Evolutionary conservation across 2,797 vertebrate species (phyloP).

Genomic region (Micromesistius poutassou): DNA sequence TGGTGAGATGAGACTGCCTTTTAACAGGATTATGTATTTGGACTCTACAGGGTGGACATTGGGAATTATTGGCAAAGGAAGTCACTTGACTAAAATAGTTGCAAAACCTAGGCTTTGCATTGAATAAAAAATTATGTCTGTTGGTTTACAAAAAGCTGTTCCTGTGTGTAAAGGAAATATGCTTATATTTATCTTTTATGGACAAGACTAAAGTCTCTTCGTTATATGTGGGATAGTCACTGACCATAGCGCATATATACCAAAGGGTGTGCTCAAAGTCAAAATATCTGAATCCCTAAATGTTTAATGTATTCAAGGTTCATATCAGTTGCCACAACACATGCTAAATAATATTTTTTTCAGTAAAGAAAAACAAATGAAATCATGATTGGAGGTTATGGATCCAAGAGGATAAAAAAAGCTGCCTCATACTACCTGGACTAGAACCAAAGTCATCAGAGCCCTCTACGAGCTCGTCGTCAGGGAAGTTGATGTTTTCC

Average conservation of each 20-base stretch:
- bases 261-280: too few species aligned
- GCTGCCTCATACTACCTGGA: slow-evolving; percentile 48
- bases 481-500: slow-evolving; percentile 77
- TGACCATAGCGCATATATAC: not conserved
- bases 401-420: not conserved
- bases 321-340: not conserved
- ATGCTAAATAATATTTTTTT: not conserved
- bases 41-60: not conserved
- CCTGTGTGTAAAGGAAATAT: not conserved
- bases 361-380: not conserved
- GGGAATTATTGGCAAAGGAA: not conserved
- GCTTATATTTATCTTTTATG: not conserved
- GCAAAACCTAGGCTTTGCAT: not conserved
- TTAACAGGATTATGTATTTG: not conserved
- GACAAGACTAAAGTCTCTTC: not conserved
- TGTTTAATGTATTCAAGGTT: not conserved
- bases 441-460: slow-evolving; percentile 44
- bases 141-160: not conserved
- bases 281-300: not conserved
- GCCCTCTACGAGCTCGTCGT: slow-evolving; percentile 68
- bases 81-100: not conserved
- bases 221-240: not conserved
- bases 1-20: not conserved
- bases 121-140: not conserved
- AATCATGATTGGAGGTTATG: not conserved